Percentiles rank a stretch among this genome's conserved stretches.
phyloP scores from a whole-genome alignment of 2,113 vertebrate genomes.

The Pterocles orientalis region DNA sequence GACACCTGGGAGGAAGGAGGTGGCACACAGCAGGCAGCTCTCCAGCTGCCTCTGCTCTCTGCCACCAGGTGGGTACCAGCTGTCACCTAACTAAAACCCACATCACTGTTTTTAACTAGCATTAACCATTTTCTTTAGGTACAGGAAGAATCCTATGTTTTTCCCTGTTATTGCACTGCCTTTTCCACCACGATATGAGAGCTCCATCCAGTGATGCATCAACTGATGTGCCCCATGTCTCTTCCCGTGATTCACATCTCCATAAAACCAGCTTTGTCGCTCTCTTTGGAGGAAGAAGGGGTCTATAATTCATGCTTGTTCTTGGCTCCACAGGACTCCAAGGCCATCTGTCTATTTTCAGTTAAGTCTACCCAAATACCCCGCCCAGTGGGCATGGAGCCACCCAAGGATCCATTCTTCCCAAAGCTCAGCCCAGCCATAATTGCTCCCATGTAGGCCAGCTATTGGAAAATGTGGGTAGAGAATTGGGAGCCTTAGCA shows the following conservation, averaged over 20 bases:
- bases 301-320: background rate
- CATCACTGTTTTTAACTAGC: background rate
- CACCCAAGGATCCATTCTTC: background rate
- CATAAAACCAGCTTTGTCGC: background rate
- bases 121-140: background rate
- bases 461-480: background rate
- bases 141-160: background rate
- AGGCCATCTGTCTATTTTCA: conserved; percentile 23
- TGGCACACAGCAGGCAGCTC: background rate
- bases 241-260: background rate
- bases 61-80: background rate
- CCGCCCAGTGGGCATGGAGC: background rate
- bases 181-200: background rate
- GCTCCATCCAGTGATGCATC: background rate
- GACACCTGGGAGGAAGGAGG: background rate
- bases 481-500: background rate
- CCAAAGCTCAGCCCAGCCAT: background rate
- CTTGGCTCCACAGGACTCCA: background rate
- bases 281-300: background rate
- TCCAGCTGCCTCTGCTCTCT: background rate
- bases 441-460: background rate
- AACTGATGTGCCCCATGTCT: background rate
- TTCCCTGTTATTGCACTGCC: background rate
- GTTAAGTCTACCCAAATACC: background rate
- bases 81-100: background rate